A percentile compares a stretch with the other conserved stretches of the same genome.
Evolutionary conservation across 1,140 invertebrate species (phyloP).

Genomic region (Stegodyphus dumicola): DNA sequence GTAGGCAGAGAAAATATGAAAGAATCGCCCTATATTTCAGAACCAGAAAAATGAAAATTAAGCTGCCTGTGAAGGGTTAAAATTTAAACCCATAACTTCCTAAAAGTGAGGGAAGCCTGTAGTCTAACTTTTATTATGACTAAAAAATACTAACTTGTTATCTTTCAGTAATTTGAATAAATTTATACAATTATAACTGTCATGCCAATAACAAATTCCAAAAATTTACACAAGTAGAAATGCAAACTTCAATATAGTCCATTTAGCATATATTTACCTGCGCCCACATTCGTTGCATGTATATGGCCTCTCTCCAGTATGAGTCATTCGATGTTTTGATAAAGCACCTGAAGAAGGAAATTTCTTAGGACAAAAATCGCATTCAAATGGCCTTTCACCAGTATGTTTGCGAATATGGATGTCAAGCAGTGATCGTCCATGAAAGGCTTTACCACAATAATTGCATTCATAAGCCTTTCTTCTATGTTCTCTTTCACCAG

Average conservation of each 20-base stretch:
- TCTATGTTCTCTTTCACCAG: slow-evolving; percentile 75
- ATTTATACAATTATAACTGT: no score
- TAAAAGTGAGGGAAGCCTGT: no score
- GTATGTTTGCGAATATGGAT: slow-evolving; percentile 80
- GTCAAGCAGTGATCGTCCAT: slow-evolving; percentile 75
- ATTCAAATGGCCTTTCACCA: slow-evolving; percentile 75
- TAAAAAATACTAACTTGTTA: no score
- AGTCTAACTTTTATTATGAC: no score
- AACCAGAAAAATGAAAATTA: no score
- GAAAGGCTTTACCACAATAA: slow-evolving; percentile 78
- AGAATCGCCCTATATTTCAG: no score
- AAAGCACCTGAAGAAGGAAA: slow-evolving; percentile 79
- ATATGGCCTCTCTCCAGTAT: slow-evolving; percentile 86
- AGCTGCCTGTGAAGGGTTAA: no score
- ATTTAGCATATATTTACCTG: slow-evolving; percentile 1
- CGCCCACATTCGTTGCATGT: slow-evolving; percentile 67
- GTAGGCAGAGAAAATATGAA: no score
- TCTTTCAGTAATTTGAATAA: no score
- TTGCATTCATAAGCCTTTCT: slow-evolving; percentile 75
- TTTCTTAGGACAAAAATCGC: slow-evolving; percentile 76
- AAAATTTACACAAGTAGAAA: no score
- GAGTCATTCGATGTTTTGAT: slow-evolving; percentile 82
- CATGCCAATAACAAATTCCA: no score
- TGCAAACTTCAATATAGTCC: not conserved
- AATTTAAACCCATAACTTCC: no score